Evolutionary conservation across 2,113 vertebrate genomes (phyloP), one percentile per base, ranked within the genome.

Genomic region (Menura novaehollandiae): DNA sequence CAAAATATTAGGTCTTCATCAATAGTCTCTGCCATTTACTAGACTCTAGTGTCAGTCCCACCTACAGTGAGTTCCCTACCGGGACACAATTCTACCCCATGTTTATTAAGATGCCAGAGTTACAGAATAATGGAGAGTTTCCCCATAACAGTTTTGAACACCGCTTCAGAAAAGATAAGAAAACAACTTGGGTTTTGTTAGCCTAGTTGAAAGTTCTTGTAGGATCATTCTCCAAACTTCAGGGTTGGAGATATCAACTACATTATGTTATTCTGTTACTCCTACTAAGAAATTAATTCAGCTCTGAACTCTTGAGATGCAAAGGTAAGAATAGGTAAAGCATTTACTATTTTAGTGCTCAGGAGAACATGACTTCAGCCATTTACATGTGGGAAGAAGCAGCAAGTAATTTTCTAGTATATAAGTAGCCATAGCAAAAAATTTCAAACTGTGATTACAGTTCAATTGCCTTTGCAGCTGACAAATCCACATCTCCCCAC

Each of bases 1-100:
- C 60, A 32, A 83, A 90, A 77, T 80, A 94, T 73, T 87, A 84
- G 47, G 35, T 77, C 46, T 92, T 91, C 59, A 92, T 89, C 68
- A 77, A 66, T 14, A 71, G 67, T 37, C 27, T 94, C 35, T 47
- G 41, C 24, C 33, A 56, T 52, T 80, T 67, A 69, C 35, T 43
- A 59, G 39, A 55, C 41, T 63, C 32, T 35, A 59, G 58, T 51
- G 59, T 32, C 55, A 56, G 35, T 41, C 47, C 32, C 28, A 84
- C 14, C 17, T 64, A 77, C 26, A 60, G 15, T 5, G 41, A 84
- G 20, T n/a, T 77, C n/a, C n/a, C 52, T n/a, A 41, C 18, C 0
- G 0, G 55, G 39, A 73, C 24, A 26, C 1, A 1, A 67, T 43
- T 83, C 47, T 62, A 53, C 4, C 3, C 35, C 0, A 1, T 3